Base-by-base conservation (phyloP, 2,888 invertebrate species). In the Pristionchus maxplancki region DNA sequence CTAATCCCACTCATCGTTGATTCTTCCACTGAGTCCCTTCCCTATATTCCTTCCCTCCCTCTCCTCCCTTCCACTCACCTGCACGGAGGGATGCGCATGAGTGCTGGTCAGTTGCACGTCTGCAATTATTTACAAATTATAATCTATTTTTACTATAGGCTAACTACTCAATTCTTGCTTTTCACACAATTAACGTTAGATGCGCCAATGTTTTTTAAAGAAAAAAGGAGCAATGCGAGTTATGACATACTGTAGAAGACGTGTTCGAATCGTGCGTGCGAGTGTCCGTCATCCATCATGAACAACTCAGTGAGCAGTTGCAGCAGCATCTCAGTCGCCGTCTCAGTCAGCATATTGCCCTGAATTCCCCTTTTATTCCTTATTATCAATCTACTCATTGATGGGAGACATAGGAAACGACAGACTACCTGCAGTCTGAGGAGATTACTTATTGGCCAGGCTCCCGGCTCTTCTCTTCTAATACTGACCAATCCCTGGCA, bases 221-320 rank as follows among this genome's bases (percentile, higher is more conserved):
- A 9, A 44, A 11, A 44, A 44, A 11, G 44, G 11, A 9, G 44
- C 6, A 44, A 44, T 9, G 44, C 11, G 44, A 28, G 9, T 28
- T 4, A 58, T 17, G 58, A 83, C 31, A 31, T 34, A 83, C 82
- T 53, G 37, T 53, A 31, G 82, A 83, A 83, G 53, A 83, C 28
- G 31, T 83, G 53, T 11, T 83, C 53, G 34, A 53, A 83, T 83
- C 82, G 31, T 9, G 34, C 20, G 0, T 53, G 34, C 1, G 28
- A 1, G 15, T 15, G 37, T 34, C 34, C 24, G 28, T 83, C 82
- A 2, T 20, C 8, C 37, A 83, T 28, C 3, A 4, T 28, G 82
- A 83, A 83, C 13, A 83, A 1, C 0, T 31, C 20, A 0, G 6
- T 2, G 20, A n/a, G 34, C 53, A 83, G 15, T 20, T 4, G 1